Evolutionary conservation across 2,113 vertebrate species (phyloP), one percentile per base, ranked within the genome.

Genomic region (Melanerpes formicivorus): DNA sequence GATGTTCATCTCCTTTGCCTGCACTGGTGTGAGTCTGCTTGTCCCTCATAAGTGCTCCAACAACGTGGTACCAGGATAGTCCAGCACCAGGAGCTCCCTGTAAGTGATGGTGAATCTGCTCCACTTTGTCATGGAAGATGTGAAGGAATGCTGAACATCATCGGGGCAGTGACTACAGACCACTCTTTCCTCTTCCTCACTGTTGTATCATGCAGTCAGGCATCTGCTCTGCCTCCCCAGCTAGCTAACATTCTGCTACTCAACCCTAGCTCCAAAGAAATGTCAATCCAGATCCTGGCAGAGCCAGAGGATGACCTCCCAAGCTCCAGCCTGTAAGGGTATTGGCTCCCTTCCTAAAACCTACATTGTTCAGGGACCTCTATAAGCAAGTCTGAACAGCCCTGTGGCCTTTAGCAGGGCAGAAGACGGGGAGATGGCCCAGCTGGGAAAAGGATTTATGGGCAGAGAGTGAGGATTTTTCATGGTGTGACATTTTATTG

Each of bases 401-500:
- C 75, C 70, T 14, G 54, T 84, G 92, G 94, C 95, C 84, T 95
- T 93, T 92, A 70, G 65, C 52, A 63, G 70, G 60, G 44, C 40
- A 46, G 40, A 13, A 62, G 70, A 71, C 44, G 65, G 60, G 79
- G 84, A 90, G 66, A 83, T 16, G 1, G 4, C 50, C 56, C 86
- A 62, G 26, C 27, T 87, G 82, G 90, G 94, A 89, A 46, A 82
- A 75, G 91, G 84, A 87, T 91, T 93, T 94, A 81, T 21, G n/a
- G 56, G 1, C 64, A 73, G 44, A 95, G 93, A 94, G 81, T 88
- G 74, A 92, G 71, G 82, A 94, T 93, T 93, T 90, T 80, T 95
- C 94, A 88, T 62, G 71, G 58, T 83, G 74, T 93, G 89, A 92
- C 93, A 96, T 94, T 96, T 94, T 67, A 92, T 92, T 85, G 74